Percentiles rank a stretch among this genome's conserved stretches.
phyloP scores from a whole-genome alignment of 1,140 invertebrate genomes.

The Bicyclus anynana region DNA sequence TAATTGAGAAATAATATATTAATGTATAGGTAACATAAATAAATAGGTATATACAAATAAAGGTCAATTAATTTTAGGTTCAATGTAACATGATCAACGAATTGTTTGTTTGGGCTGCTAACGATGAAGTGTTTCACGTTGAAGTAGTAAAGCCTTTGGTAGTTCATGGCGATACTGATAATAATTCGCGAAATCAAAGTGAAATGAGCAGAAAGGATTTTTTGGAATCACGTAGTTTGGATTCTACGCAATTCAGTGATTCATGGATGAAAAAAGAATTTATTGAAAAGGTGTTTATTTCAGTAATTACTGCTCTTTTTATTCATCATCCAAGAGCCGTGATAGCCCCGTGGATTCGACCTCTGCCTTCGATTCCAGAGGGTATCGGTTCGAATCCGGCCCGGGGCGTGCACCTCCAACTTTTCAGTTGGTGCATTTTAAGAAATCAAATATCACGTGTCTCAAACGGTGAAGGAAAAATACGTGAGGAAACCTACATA shows the following conservation, averaged over 20 bases:
- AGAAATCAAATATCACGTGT: too few species aligned
- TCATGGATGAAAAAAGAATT: conserved; percentile 65
- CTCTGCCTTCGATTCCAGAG: too few species aligned
- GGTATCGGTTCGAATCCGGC: too few species aligned
- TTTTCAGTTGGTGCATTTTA: too few species aligned
- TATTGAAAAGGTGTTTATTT: conserved; percentile 46
- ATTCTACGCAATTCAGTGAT: conserved; percentile 49
- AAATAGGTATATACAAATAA: not conserved
- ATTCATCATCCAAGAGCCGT: too few species aligned
- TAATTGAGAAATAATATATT: too few species aligned
- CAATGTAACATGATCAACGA: conserved; percentile 46
- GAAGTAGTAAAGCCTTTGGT: conserved; percentile 55
- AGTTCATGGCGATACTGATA: conserved; percentile 31
- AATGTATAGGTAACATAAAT: too few species aligned
- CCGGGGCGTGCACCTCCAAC: too few species aligned
- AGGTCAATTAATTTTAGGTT: conserved; percentile 33
- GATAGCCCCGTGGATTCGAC: too few species aligned
- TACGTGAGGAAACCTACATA: too few species aligned
- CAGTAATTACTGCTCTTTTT: too few species aligned
- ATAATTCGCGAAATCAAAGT: conserved; percentile 30
- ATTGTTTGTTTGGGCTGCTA: conserved; percentile 51
- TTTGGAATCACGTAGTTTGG: conserved; percentile 36
- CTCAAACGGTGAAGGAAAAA: too few species aligned
- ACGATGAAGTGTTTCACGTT: conserved; percentile 54
- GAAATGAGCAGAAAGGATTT: conserved; percentile 39